Evolutionary conservation across 1,140 invertebrate genomes (phyloP), one percentile per base, ranked within the genome.

Genomic region (Pissodes strobi): DNA sequence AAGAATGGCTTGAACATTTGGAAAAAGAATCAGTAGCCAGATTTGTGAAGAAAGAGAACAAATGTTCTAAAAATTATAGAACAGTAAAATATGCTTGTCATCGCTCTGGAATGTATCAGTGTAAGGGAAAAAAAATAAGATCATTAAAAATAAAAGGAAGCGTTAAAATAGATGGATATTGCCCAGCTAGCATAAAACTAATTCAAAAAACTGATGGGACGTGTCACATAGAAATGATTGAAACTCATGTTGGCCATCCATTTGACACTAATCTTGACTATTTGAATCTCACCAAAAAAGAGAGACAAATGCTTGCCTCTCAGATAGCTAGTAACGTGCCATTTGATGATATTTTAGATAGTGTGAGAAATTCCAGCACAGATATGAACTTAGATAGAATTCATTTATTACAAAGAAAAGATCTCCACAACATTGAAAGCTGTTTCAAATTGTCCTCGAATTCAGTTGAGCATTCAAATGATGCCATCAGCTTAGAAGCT

Each of bases 261-360:
- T n/a, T n/a, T n/a, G n/a, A n/a, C n/a, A 64, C n/a, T 52, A 53
- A 67, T 34, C 10, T 67, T 17, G 51, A 22, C 9, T 45, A 64
- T 30, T 45, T 67, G 59, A 6, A 9, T 21, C 41, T 67, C 1
- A 64, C 39, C 9, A 2, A 12, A n/a, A 19, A 8, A 25, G 67
- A 66, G 41, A 46, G 46, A 17, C 13, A 60, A 41, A 37, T 17
- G n/a, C 2, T 69, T 4, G 67, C 67, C 6, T 38, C 18, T 6
- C 66, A 69, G 43, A 46, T 69, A 17, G 49, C 67, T 6, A n/a
- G n/a, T 10, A 53, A 53, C 49, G 51, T 68, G n/a, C 58, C 67
- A 1, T 68, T 68, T 60, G n/a, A 27, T 6, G n/a, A 8, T 5
- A 66, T 68, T 56, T 30, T 68, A n/a, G 63, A 68, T 39, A 19